Conservation (phyloP, 2,797 vertebrate genomes). For the Neosalanx taihuensis region DNA sequence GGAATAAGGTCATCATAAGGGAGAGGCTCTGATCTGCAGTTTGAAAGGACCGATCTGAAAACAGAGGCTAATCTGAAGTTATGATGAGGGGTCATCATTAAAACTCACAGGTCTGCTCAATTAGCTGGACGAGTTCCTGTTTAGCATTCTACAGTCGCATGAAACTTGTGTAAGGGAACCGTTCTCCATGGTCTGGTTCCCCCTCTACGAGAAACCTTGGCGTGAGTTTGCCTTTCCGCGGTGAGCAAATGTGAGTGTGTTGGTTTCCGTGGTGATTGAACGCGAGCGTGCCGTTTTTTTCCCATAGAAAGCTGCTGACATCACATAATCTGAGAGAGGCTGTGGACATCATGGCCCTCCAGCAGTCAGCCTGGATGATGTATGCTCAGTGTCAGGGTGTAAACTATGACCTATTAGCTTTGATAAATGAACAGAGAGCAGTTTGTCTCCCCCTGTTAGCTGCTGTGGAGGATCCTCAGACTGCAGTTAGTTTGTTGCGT, state of each 20-base stretch:
- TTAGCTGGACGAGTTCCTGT: too few relatives aligned
- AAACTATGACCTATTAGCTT: conserved; percentile 67
- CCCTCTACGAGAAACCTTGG: too few relatives aligned
- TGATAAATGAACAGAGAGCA: conserved; percentile 60
- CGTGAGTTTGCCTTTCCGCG: too few relatives aligned
- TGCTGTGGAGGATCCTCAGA: conserved; percentile 6
- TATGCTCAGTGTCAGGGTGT: conserved; percentile 50
- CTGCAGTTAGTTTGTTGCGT: too few relatives aligned
- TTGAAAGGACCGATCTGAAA: conserved; percentile 29
- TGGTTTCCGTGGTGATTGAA: background rate
- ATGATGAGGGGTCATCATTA: background rate
- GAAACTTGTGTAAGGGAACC: too few relatives aligned
- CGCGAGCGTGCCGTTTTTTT: too few relatives aligned
- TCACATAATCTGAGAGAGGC: background rate
- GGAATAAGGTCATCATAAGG: conserved; percentile 50
- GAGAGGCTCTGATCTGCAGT: conserved; percentile 54
- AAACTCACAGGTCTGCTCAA: background rate
- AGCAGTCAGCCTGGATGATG: conserved; percentile 52
- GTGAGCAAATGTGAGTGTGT: too few relatives aligned
- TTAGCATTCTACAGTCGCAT: too few relatives aligned
- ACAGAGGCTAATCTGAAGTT: conserved; percentile 30
- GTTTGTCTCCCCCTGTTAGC: conserved; percentile 40
- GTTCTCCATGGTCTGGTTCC: too few relatives aligned
- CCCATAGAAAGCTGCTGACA: conserved; percentile 20
- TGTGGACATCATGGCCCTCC: conserved; percentile 3